A percentile compares a stretch with the other conserved stretches of the same genome.
These are phyloP conservation scores for Eubasilissa splendida DNA, from an alignment of 2,888 invertebrate genomes.

Conservation along the genomic window DNA sequence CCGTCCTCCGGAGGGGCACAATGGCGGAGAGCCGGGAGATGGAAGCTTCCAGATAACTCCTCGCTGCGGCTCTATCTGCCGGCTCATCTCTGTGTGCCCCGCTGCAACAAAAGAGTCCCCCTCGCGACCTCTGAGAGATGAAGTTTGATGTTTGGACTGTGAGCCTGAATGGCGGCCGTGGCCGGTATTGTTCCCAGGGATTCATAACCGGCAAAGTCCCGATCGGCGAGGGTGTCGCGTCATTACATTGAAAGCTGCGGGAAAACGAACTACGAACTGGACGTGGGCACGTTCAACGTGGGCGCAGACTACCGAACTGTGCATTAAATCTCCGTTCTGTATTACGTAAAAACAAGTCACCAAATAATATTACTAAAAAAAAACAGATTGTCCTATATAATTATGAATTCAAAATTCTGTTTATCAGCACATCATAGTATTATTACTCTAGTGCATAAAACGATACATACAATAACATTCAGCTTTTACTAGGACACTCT, in stretches of 20 bases:
- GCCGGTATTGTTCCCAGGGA: conserved; percentile 37
- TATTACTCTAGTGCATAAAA: too few species aligned
- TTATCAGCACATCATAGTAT: too few species aligned
- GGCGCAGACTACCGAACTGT: background rate
- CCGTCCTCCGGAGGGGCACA: conserved; percentile 6
- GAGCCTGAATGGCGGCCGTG: conserved; percentile 46
- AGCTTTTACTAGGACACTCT: too few species aligned
- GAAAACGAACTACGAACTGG: background rate
- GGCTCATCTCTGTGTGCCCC: conserved; percentile 49
- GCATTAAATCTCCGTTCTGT: too few species aligned
- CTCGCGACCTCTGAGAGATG: conserved; percentile 46
- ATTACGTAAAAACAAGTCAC: too few species aligned
- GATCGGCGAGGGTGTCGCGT: conserved; percentile 32
- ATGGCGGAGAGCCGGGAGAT: conserved; percentile 46
- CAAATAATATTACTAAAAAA: too few species aligned
- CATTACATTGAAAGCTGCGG: conserved; percentile 37
- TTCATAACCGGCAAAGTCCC: conserved; percentile 36
- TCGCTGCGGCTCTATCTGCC: conserved; percentile 49
- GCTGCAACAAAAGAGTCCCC: conserved; percentile 52
- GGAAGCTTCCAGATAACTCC: conserved; percentile 52
- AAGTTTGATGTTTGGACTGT: conserved; percentile 56
- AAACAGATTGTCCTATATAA: too few species aligned
- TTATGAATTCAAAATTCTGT: too few species aligned
- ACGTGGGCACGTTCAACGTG: background rate
- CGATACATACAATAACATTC: too few species aligned